phyloP scores from a whole-genome alignment of 2,888 invertebrate genomes.

The Brenthis ino region DNA sequence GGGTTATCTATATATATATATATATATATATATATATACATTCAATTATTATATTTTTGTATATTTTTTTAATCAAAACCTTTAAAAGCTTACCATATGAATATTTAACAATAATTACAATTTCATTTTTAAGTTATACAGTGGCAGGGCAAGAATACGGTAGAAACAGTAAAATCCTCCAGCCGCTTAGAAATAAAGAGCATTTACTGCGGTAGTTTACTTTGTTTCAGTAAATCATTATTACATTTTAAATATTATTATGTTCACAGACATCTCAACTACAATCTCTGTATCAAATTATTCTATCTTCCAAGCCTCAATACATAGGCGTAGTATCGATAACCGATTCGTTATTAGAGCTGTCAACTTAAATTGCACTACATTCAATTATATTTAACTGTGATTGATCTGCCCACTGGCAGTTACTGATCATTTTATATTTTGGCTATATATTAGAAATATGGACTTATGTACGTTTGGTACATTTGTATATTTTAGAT shows the following conservation, averaged over 20 bases:
- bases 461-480: too few species aligned
- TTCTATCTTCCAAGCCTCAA: neutral
- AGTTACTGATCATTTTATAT: neutral
- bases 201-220: neutral
- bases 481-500: too few species aligned
- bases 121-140: too few species aligned
- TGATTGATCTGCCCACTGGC: conserved; percentile 20
- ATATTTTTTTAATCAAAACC: too few species aligned
- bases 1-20: too few species aligned
- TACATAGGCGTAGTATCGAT: conserved; percentile 1
- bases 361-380: conserved; percentile 19
- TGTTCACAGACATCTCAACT: neutral
- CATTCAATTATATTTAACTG: conserved; percentile 22
- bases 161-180: too few species aligned
- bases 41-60: too few species aligned
- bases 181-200: too few species aligned
- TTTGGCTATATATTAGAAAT: neutral
- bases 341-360: conserved; percentile 19
- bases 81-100: too few species aligned
- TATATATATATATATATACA: too few species aligned
- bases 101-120: too few species aligned
- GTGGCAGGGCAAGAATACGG: too few species aligned
- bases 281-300: conserved; percentile 6
- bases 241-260: neutral
- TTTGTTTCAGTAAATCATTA: neutral